Evolutionary conservation across 2,888 invertebrate genomes (phyloP).

Genomic region (Argyresthia albistria): DNA sequence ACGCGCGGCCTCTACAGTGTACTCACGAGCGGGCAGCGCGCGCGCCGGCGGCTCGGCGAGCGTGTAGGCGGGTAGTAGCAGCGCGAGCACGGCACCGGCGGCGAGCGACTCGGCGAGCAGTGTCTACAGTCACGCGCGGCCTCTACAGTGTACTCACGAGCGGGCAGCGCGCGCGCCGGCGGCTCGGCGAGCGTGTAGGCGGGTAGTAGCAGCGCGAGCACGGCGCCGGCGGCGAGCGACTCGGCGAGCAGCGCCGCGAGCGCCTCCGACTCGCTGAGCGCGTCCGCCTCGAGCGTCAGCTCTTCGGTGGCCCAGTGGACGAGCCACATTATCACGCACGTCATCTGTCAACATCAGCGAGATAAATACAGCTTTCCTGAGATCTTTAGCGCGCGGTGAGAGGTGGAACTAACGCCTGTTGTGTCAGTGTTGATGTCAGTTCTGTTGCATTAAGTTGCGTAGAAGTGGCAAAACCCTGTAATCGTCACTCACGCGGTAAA

Average conservation of each 20-base stretch:
- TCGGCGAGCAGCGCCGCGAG: conserved; percentile 71
- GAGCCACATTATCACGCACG: conserved; percentile 82
- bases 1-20: background rate
- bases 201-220: conserved; percentile 79
- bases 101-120: conserved; percentile 74
- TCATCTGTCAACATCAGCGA: conserved; percentile 75
- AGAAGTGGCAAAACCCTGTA: no score
- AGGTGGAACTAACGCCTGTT: no score
- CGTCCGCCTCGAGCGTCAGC: conserved; percentile 44
- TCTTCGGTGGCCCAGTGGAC: conserved; percentile 73
- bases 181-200: conserved; percentile 78
- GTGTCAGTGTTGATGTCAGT: no score
- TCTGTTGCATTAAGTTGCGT: no score
- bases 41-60: conserved; percentile 76
- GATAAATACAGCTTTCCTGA: no score
- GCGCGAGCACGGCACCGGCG: conserved; percentile 76
- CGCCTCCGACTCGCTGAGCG: conserved; percentile 72
- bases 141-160: conserved; percentile 51
- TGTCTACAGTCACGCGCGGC: conserved; percentile 22
- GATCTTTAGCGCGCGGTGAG: no score
- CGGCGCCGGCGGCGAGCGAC: conserved; percentile 75
- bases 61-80: conserved; percentile 80
- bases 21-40: conserved; percentile 78
- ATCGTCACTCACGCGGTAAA: no score
- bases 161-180: conserved; percentile 79